phyloP scores from a whole-genome alignment of 1,140 invertebrate species.

The Pinna nobilis region DNA sequence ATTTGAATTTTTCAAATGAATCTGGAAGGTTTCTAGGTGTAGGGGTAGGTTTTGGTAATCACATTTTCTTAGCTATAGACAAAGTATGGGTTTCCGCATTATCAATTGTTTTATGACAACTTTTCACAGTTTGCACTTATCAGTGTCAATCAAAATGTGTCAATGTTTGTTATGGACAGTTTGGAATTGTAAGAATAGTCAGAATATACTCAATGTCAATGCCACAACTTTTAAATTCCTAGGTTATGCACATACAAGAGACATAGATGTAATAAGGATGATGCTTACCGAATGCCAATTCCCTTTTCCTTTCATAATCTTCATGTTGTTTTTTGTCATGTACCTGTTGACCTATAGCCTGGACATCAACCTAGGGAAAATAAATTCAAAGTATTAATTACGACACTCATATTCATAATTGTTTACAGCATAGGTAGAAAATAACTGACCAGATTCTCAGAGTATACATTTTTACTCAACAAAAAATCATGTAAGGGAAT shows the following conservation, averaged over 20 bases:
- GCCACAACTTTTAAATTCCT: not conserved
- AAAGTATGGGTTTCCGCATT: too few species aligned
- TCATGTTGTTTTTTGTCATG: conserved; percentile 82
- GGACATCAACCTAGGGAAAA: conserved; percentile 82
- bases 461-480: not conserved
- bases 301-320: conserved; percentile 79
- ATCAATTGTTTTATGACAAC: too few species aligned
- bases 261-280: not conserved
- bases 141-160: too few species aligned
- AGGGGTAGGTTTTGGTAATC: too few species aligned
- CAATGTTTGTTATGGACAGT: too few species aligned
- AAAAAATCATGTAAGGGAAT: too few species aligned
- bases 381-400: conserved; percentile 5
- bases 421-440: not conserved
- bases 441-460: not conserved
- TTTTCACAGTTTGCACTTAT: too few species aligned
- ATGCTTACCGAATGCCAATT: conserved; percentile 78
- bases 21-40: too few species aligned
- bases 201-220: too few species aligned
- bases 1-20: too few species aligned
- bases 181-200: too few species aligned
- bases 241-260: not conserved
- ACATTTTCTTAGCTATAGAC: too few species aligned
- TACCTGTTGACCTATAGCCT: conserved; percentile 85
- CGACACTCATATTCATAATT: not conserved